These are phyloP conservation scores for Alauda arvensis DNA, from an alignment of 2,797 vertebrate species.

Conservation along the genomic window DNA sequence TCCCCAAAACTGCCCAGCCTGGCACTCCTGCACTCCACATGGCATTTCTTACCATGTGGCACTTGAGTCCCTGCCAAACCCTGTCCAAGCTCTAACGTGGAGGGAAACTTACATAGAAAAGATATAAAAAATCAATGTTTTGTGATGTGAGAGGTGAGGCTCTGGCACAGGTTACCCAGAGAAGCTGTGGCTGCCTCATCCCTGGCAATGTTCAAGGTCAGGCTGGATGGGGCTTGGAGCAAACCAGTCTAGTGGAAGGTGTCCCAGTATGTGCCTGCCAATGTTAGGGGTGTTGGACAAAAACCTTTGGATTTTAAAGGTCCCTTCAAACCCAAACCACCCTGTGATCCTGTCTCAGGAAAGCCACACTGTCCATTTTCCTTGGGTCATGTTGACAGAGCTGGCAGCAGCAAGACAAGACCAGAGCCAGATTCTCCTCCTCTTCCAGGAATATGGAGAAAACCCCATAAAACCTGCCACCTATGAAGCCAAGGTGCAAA, in stretches of 20 bases:
- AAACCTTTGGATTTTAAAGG: background rate
- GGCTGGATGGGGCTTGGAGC: background rate
- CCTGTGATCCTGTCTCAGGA: background rate
- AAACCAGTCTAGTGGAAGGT: background rate
- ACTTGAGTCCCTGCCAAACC: background rate
- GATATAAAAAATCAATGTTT: background rate
- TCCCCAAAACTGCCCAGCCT: background rate
- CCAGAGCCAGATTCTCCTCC: background rate
- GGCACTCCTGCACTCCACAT: background rate
- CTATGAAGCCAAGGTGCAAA: background rate
- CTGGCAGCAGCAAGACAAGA: background rate
- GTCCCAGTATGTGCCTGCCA: background rate
- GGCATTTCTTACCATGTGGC: accelerated
- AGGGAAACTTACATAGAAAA: background rate
- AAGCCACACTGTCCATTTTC: background rate
- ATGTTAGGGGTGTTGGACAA: background rate
- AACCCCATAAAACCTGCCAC: accelerated
- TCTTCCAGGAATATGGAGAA: background rate
- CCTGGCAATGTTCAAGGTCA: background rate
- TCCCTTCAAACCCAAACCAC: background rate
- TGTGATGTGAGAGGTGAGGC: background rate
- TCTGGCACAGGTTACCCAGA: background rate
- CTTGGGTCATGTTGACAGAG: background rate
- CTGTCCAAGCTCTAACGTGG: background rate
- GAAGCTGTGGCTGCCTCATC: background rate